phyloP scores from a whole-genome alignment of 1,140 invertebrate genomes.

The Leptinotarsa undecemlineata region DNA sequence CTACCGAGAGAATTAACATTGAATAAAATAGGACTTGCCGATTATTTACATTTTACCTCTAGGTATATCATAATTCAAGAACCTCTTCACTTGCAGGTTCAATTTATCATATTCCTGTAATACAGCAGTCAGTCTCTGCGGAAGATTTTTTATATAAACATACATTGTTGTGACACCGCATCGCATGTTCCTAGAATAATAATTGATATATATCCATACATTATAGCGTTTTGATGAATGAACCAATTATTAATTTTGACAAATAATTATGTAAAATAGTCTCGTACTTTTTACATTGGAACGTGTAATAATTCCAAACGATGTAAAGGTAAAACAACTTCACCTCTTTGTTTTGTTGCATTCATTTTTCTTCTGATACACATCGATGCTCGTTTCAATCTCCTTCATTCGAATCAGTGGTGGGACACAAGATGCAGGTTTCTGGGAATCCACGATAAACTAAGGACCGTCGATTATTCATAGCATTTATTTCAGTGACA shows the following conservation, averaged over 20 bases:
- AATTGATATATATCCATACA: constrained; percentile 6
- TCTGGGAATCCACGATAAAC: no score
- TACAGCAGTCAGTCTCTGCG: no score
- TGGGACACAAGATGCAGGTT: background rate
- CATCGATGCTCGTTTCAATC: constrained; percentile 9
- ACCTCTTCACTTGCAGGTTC: no score
- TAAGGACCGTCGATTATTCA: no score
- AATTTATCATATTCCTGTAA: no score
- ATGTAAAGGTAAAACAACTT: constrained; percentile 29
- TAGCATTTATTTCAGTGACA: no score
- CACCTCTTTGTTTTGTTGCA: constrained; percentile 27
- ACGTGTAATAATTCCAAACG: constrained; percentile 23
- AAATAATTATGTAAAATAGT: constrained; percentile 29
- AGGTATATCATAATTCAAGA: no score
- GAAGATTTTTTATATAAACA: background rate
- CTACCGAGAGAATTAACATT: no score
- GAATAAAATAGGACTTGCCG: no score
- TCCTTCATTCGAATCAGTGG: background rate
- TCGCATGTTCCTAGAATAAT: constrained; percentile 3
- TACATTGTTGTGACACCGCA: background rate
- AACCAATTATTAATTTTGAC: constrained; percentile 28
- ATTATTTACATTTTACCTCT: no score
- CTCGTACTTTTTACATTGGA: constrained; percentile 7
- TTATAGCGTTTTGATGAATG: constrained; percentile 20
- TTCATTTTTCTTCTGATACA: constrained; percentile 25